Evolutionary conservation across 1,140 invertebrate species (phyloP), one percentile per base, ranked within the genome.

Genomic region (Drosophila pseudoananassae): DNA sequence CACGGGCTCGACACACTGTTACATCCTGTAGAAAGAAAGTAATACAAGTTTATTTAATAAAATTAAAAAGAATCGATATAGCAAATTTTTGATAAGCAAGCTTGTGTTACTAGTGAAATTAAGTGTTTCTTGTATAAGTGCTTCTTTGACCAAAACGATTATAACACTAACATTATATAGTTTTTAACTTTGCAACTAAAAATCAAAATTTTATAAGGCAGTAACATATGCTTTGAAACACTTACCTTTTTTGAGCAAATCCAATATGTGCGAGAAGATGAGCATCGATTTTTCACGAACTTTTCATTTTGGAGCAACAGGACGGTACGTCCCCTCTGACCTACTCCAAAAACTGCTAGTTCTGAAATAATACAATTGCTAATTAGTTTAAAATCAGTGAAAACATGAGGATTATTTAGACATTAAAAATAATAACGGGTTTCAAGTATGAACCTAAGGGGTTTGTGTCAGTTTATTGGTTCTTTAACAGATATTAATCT

Each of bases 211-310:
- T 3, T 20, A 20, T 20, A 20, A 20, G 2, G 20, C 2, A 20
- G 3, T 20, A 20, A 20, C 20, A 20, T 17, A 15, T 20, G 33
- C n/a, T 25, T 46, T 9, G 1, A 8, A 46, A 2, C 3, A 69
- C 61, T 64, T 17, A 91, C 91, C 65, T 92, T 91, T 53, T 65
- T 75, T 1, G 85, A 82, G 57, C 91, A 92, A 8, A 91, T 90
- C 91, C 91, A 92, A 50, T 91, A 92, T 0, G 90, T 92, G 7
- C 90, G 85, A 10, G 83, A 84, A 3, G 74, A 59, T 3, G 90
- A 91, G 54, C 81, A 63, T 8, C 91, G 85, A 73, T 92, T 92
- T 27, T 90, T 91, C 0, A 92, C 91, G 50, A 88, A 92, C 47
- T 91, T 91, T 23, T 91, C 83, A 46, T 88, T 77, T 3, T 87